Conservation (phyloP, 2,797 vertebrate genomes). For the Sebastes melanostomus region DNA sequence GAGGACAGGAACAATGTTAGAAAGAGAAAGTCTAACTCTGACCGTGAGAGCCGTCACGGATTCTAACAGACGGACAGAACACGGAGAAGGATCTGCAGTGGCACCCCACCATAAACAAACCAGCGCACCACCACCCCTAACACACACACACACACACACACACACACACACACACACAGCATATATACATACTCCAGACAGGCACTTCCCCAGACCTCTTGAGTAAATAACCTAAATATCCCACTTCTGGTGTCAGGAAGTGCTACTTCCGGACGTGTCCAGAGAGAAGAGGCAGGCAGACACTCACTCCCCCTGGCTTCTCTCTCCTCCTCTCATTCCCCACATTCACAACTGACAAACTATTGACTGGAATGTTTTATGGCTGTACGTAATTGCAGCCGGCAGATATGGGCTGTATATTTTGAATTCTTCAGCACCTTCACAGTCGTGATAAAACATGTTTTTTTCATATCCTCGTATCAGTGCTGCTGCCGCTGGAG, state of each 20-base stretch:
- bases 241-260: slow-evolving; percentile 54
- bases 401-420: neutral
- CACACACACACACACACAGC: slow-evolving; percentile 4
- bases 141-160: too few relatives aligned
- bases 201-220: slow-evolving; percentile 45
- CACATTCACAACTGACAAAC: neutral
- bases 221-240: slow-evolving; percentile 61
- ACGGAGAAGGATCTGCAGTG: slow-evolving; percentile 11
- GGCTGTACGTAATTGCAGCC: neutral
- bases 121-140: neutral
- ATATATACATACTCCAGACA: slow-evolving; percentile 17
- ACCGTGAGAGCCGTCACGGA: neutral
- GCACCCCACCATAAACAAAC: slow-evolving; percentile 6
- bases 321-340: neutral
- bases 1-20: neutral
- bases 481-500: neutral
- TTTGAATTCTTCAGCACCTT: neutral
- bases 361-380: neutral
- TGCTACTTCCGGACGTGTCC: slow-evolving; percentile 46
- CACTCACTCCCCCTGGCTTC: slow-evolving; percentile 25
- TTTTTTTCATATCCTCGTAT: neutral
- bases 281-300: slow-evolving; percentile 32
- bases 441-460: neutral
- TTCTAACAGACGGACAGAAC: slow-evolving; percentile 8
- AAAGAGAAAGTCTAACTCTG: neutral